Base-by-base conservation (phyloP, 2,113 vertebrate genomes). In the Gasterosteus nipponicus region DNA sequence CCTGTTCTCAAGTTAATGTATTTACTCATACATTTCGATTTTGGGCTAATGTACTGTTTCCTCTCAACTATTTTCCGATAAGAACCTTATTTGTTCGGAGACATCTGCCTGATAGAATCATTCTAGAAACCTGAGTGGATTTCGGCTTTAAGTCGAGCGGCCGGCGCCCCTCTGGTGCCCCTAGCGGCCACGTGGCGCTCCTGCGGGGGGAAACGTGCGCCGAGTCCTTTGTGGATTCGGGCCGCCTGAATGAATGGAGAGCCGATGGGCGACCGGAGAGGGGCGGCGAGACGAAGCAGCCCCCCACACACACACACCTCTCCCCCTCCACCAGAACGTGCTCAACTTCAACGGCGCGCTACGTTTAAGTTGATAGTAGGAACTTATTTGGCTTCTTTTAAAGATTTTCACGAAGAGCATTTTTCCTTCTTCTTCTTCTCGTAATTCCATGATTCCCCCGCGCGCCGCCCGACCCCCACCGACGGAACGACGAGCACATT, bases 161-260 rank as follows among this genome's bases (percentile, higher is more conserved):
- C 39, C 31, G 10, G 19, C n/a, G 42, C 22, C 29, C 47, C 54
- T 73, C 46, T 78, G 57, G 87, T 88, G 84, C 85, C 89, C 71
- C 91, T 75, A 87, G 89, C 81, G 7, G 89, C 67, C 4, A 57
- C 77, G 7, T 3, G 6, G 66, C 51, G 77, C 19, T 31, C 54
- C 70, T 67, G 0, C 10, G 10, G 9, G 16, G 12, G 65, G 5
- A 68, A 78, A 78, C 60, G 35, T 35, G 57, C 73, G 51, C 4
- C 2, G 56, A n/a, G 64, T 56, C 77, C 81, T 64, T 83, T 81
- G 72, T 83, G 77, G 78, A 3, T 29, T 63, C 73, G 56, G 81
- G 53, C 3, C 63, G 76, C 35, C 2, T 90, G 90, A 92, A 93
- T 93, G 92, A 93, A 93, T 92, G 90, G 80, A 90, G 75, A 85